Conservation (phyloP, 2,113 vertebrate genomes). For the Corydoras maculifer region DNA sequence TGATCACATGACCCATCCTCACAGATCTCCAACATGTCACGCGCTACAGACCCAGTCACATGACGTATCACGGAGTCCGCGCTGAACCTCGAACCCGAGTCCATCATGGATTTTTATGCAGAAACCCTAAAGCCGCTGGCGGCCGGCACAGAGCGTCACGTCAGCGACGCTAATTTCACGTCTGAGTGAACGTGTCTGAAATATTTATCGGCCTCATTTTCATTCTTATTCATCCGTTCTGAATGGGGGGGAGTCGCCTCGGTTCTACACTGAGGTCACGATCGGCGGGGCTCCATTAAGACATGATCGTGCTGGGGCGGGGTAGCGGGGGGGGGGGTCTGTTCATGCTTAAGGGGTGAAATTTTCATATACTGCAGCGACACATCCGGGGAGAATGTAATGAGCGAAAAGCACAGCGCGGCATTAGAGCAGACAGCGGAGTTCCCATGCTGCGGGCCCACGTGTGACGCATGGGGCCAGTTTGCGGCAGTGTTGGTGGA, state of each 20-base stretch:
- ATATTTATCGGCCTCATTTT: constrained; percentile 29
- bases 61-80: too few species aligned
- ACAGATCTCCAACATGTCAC: too few species aligned
- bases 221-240: constrained; percentile 20
- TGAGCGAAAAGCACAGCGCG: too few species aligned
- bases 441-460: too few species aligned
- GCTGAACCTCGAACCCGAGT: too few species aligned
- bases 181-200: constrained; percentile 31
- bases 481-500: background rate
- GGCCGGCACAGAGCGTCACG: background rate
- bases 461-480: too few species aligned
- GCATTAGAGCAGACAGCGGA: too few species aligned
- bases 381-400: too few species aligned
- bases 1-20: too few species aligned
- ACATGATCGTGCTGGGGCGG: background rate
- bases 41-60: too few species aligned
- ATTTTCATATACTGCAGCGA: background rate
- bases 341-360: background rate
- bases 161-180: constrained; percentile 35
- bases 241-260: background rate
- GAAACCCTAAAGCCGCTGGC: background rate
- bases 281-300: constrained; percentile 5
- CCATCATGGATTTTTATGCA: too few species aligned
- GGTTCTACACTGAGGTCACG: background rate
- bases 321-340: background rate